These are phyloP conservation scores for Helostoma temminkii DNA, from an alignment of 2,797 vertebrate species.

Conservation along the genomic window DNA sequence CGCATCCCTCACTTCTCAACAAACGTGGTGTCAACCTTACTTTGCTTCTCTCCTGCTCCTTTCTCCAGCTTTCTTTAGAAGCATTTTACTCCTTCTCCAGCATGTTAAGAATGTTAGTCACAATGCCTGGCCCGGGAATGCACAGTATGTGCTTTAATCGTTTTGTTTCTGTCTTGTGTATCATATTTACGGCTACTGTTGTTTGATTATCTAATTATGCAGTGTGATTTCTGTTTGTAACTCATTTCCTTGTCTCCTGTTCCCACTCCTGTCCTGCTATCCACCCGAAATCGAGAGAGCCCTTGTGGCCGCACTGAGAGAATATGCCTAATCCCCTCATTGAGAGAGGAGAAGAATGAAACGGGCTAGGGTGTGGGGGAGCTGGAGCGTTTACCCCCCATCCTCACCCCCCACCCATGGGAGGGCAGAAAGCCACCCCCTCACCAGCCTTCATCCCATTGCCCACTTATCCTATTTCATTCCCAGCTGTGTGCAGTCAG, in stretches of 20 bases:
- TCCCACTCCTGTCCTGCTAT: conserved; percentile 67
- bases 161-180: conserved; percentile 20
- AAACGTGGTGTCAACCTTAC: conserved; percentile 82
- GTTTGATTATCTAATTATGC: conserved; percentile 53
- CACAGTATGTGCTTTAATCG: conserved; percentile 22
- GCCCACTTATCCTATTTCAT: conserved; percentile 71
- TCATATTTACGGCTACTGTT: conserved; percentile 52
- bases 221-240: conserved; percentile 56
- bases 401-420: conserved; percentile 73
- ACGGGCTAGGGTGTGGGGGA: conserved; percentile 75
- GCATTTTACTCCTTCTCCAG: conserved; percentile 67
- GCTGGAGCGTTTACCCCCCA: conserved; percentile 71
- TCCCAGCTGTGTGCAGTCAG: conserved; percentile 70
- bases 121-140: conserved; percentile 54
- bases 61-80: conserved; percentile 76
- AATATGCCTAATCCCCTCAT: conserved; percentile 87
- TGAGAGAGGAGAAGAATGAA: conserved; percentile 86
- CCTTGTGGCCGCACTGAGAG: conserved; percentile 76
- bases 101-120: conserved; percentile 58
- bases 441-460: conserved; percentile 67
- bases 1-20: conserved; percentile 83
- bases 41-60: conserved; percentile 78
- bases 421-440: conserved; percentile 83
- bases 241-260: conserved; percentile 52
- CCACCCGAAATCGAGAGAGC: conserved; percentile 73